Conservation (phyloP, 92 coral and sea anemone genomes). For the Parazoanthus darwini region DNA sequence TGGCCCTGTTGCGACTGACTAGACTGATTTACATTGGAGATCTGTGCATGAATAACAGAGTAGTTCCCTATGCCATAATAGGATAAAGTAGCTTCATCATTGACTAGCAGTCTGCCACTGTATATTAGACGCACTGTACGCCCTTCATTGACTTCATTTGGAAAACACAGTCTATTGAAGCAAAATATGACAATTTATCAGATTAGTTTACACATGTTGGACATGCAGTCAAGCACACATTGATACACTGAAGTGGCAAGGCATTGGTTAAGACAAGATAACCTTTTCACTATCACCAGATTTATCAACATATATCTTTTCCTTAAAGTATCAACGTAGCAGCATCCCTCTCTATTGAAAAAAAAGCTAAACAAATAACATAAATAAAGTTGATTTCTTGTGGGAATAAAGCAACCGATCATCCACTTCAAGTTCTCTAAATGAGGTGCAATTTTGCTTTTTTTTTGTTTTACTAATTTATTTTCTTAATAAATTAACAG, state of each 20-base stretch:
- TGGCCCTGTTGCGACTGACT: conserved; percentile 43
- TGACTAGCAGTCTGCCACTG: conserved; percentile 83
- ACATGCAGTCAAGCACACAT: not conserved
- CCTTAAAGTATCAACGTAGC: no score
- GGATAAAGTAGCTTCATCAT: conserved; percentile 69
- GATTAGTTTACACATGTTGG: not conserved
- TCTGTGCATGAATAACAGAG: conserved; percentile 95
- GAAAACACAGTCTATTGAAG: conserved; percentile 74
- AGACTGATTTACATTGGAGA: conserved; percentile 58
- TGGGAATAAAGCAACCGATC: no score
- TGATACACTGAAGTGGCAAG: not conserved
- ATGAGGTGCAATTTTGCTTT: no score
- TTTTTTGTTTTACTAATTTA: no score
- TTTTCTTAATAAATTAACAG: no score
- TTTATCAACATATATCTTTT: no score
- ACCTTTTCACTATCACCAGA: no score
- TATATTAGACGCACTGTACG: conserved; percentile 81
- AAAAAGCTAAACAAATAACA: no score
- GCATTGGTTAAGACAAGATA: no score
- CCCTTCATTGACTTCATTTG: conserved; percentile 75
- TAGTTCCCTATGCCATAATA: conserved; percentile 75
- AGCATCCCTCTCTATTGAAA: no score
- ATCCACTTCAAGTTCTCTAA: no score
- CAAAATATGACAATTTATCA: not conserved
- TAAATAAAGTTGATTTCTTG: no score